phyloP scores from a whole-genome alignment of 37 sponge, comb jelly and placozoan species.

The Cliona cf. orientalis region DNA sequence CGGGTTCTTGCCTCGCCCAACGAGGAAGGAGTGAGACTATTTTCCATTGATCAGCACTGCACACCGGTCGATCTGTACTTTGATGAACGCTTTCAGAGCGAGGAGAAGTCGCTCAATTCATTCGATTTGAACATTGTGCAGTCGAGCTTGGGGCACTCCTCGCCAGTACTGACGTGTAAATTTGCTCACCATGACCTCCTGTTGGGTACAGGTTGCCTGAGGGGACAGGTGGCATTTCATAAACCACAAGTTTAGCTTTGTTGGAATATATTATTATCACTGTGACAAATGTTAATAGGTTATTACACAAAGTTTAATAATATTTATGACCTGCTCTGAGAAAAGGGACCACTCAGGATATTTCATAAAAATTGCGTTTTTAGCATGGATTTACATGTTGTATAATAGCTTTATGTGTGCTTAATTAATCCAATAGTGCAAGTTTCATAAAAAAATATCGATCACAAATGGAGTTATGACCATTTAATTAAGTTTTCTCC shows the following conservation, averaged over 20 bases:
- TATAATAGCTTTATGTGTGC: no score
- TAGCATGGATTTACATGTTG: no score
- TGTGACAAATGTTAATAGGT: neutral
- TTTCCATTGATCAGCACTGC: slow-evolving; percentile 37
- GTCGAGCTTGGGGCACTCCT: neutral
- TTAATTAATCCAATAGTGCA: no score
- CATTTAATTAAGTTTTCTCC: no score
- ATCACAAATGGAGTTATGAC: no score
- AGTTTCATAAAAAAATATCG: no score
- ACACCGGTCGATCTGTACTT: slow-evolving; percentile 41
- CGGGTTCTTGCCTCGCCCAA: slow-evolving; percentile 53
- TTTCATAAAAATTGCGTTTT: no score
- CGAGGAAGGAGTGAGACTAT: slow-evolving; percentile 22
- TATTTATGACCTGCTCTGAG: no score
- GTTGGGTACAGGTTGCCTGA: slow-evolving; percentile 45
- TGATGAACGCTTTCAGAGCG: slow-evolving; percentile 32
- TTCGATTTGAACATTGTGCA: slow-evolving; percentile 14
- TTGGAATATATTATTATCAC: neutral
- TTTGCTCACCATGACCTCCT: slow-evolving; percentile 47
- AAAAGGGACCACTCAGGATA: no score
- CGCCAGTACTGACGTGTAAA: slow-evolving; percentile 52
- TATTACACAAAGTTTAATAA: neutral
- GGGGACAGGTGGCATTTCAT: slow-evolving; percentile 40
- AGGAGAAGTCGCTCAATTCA: neutral
- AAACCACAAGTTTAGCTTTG: slow-evolving; percentile 40